Percentiles rank a stretch among this genome's conserved stretches.
phyloP scores from a whole-genome alignment of 2,113 vertebrate species.

The Aramus guarauna region DNA sequence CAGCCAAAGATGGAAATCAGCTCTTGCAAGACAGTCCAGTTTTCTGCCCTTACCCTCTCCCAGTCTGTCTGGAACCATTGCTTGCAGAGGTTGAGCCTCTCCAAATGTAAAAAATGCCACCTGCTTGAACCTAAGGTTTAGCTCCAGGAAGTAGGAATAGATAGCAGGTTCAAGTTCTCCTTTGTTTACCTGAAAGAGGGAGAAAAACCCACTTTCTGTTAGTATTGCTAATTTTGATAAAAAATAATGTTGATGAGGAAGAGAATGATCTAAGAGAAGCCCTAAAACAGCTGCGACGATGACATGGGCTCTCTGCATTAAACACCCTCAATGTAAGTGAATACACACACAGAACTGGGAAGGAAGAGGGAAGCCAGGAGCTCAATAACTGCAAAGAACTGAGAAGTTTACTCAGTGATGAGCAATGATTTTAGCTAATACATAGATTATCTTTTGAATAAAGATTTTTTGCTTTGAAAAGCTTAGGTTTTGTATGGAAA shows the following conservation, averaged over 20 bases:
- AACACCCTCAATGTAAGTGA: background rate
- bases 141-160: background rate
- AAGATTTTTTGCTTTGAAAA: background rate
- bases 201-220: fast-evolving
- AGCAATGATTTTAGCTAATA: background rate
- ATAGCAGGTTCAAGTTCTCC: background rate
- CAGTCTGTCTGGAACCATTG: background rate
- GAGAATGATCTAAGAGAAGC: background rate
- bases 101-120: background rate
- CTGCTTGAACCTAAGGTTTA: background rate
- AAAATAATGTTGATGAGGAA: background rate
- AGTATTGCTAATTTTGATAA: background rate
- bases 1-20: background rate
- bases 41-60: background rate
- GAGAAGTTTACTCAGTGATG: background rate
- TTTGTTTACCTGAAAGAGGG: background rate
- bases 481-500: fast-evolving
- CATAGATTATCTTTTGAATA: background rate
- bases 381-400: background rate
- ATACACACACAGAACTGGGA: background rate
- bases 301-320: background rate
- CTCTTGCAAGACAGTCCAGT: background rate
- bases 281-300: background rate
- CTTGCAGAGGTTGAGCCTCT: background rate
- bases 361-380: background rate